Evolutionary conservation across 2,888 invertebrate genomes (phyloP).

Genomic region (Parelbella ahira): DNA sequence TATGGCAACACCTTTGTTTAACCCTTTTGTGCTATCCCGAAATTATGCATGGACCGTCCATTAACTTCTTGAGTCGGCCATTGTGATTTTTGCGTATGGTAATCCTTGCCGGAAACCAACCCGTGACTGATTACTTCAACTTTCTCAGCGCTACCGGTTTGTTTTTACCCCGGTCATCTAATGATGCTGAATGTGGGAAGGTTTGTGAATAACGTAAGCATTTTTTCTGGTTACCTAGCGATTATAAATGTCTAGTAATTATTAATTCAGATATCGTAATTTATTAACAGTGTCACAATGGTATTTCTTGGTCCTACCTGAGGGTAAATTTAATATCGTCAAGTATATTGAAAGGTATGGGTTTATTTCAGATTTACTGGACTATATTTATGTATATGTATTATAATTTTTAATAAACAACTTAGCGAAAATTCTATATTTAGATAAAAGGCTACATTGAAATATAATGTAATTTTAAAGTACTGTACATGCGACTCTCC

Average conservation of each 20-base stretch:
- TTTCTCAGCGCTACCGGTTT: slow-evolving; percentile 52
- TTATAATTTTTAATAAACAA: too few relatives aligned
- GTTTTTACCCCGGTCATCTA: slow-evolving; percentile 47
- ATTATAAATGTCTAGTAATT: slow-evolving; percentile 28
- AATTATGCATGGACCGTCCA: slow-evolving; percentile 67
- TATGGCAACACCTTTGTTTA: slow-evolving; percentile 64
- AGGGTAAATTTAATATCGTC: too few relatives aligned
- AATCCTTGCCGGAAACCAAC: slow-evolving; percentile 54
- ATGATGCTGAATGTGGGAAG: slow-evolving; percentile 49
- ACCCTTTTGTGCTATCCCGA: slow-evolving; percentile 57
- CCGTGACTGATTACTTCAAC: slow-evolving; percentile 69
- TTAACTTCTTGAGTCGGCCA: slow-evolving; percentile 63
- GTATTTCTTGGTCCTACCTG: too few relatives aligned
- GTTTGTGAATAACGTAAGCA: slow-evolving; percentile 33
- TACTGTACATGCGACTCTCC: too few relatives aligned
- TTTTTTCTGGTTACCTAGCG: too few relatives aligned
- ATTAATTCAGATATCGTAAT: background rate
- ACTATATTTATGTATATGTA: too few relatives aligned
- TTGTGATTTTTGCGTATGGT: slow-evolving; percentile 74
- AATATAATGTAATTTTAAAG: too few relatives aligned
- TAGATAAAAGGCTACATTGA: too few relatives aligned
- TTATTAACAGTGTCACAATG: too few relatives aligned
- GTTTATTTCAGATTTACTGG: too few relatives aligned
- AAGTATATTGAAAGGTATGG: too few relatives aligned
- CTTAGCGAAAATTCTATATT: too few relatives aligned